A percentile compares a stretch with the other conserved stretches of the same genome.
phyloP scores from a whole-genome alignment of 2,797 vertebrate genomes.

The Kryptolebias ocellatus region DNA sequence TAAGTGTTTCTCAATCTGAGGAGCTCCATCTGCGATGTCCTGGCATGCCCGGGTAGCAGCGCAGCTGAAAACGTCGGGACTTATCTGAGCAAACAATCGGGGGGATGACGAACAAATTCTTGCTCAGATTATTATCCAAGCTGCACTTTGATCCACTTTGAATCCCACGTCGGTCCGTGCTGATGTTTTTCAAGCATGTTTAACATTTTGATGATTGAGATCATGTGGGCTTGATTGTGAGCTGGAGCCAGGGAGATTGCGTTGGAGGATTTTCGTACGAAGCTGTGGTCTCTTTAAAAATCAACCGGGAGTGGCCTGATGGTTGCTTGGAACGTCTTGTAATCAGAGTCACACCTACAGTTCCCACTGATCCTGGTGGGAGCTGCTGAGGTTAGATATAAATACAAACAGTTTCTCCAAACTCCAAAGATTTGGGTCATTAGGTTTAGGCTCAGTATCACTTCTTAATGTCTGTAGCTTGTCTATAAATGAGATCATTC shows the following conservation, averaged over 20 bases:
- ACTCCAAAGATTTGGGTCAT: not conserved
- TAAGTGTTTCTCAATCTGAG: constrained; percentile 45
- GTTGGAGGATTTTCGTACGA: not conserved
- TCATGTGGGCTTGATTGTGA: not conserved
- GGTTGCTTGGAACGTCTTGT: constrained; percentile 34
- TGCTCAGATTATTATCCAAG: constrained; percentile 5
- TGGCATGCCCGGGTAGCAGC: constrained; percentile 27
- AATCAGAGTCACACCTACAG: constrained; percentile 29
- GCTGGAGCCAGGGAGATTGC: not conserved
- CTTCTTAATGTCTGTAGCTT: not conserved
- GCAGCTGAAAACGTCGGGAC: constrained; percentile 37
- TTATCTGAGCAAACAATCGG: constrained; percentile 14
- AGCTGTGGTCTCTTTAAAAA: constrained; percentile 8
- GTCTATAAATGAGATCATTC: not conserved
- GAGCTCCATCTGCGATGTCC: constrained; percentile 33
- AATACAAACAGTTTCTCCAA: not conserved
- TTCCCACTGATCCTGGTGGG: not conserved
- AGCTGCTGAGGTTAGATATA: constrained; percentile 2
- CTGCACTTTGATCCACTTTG: constrained; percentile 5
- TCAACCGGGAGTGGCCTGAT: constrained; percentile 11
- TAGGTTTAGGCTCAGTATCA: not conserved
- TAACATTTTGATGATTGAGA: not conserved
- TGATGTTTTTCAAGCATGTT: not conserved
- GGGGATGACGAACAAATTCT: not conserved
- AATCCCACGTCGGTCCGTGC: no score